Evolutionary conservation across 2,113 vertebrate genomes (phyloP).

Genomic region (Physeter macrocephalus): DNA sequence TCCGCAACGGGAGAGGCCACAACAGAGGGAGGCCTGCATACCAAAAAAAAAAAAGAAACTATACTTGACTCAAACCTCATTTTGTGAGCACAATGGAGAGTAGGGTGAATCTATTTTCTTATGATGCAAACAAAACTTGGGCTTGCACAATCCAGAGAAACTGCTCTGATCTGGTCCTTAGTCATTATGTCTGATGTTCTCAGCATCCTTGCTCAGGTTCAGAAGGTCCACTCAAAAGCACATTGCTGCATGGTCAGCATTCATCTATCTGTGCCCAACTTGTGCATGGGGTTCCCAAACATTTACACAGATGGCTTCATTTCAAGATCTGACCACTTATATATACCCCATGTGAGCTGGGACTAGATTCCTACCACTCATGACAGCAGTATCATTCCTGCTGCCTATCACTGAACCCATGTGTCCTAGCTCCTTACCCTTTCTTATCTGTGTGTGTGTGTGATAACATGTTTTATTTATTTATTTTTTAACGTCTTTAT

Average conservation of each 20-base stretch:
- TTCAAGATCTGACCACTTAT: too few relatives aligned
- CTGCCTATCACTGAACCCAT: neutral
- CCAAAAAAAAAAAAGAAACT: too few relatives aligned
- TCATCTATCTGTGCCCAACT: neutral
- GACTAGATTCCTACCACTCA: neutral
- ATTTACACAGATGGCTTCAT: neutral
- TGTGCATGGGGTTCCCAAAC: neutral
- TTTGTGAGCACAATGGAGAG: neutral
- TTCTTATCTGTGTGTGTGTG: neutral
- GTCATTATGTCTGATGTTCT: neutral
- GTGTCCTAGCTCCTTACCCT: neutral
- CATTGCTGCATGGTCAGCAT: accelerated
- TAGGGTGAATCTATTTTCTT: neutral
- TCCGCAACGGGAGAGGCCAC: too few relatives aligned
- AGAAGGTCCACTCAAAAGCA: neutral
- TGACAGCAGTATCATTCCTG: accelerated
- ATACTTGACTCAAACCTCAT: neutral
- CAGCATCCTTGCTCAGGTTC: neutral
- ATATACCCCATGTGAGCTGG: accelerated
- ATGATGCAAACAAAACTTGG: neutral
- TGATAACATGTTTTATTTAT: too few relatives aligned
- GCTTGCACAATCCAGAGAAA: neutral
- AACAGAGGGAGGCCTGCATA: too few relatives aligned
- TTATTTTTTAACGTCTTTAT: too few relatives aligned
- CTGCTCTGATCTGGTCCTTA: neutral